Base-by-base conservation (phyloP, 64 coral and sea anemone genomes). In the Exaiptasia diaphana region DNA sequence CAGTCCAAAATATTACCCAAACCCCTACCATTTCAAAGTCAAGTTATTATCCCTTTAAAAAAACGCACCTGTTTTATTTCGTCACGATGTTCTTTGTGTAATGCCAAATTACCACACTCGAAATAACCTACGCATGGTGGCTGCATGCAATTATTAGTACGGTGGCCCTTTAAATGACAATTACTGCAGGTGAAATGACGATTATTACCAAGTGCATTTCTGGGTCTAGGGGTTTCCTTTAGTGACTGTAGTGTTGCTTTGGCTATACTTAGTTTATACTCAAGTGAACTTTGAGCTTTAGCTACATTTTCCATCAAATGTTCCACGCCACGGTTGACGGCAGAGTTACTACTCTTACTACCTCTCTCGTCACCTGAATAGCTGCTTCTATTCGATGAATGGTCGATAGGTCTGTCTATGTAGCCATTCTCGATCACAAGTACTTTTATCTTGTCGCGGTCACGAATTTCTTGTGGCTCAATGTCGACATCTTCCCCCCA, bases 51-150 rank as follows among this genome's bases (percentile, higher is more conserved):
- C n/a, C n/a, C n/a, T n/a, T n/a, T n/a, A n/a, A n/a, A n/a, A n/a
- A n/a, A n/a, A n/a, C n/a, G n/a, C n/a, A 75, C 70, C 82, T 75
- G 69, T 75, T 60, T 74, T 59, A 85, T 38, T 41, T 75, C 22
- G 15, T 85, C 54, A 22, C 53, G 38, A 37, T 85, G 82, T 40
- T 85, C 69, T 46, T 75, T 85, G 53, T 85, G 82, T 49, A 44
- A 57, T 39, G 56, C 35, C 27, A 44, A 54, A 22, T 61, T 33
- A 39, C 82, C 69, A 43, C 69, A 85, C 11, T 85, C 69, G 43
- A 75, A 75, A 73, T 42, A 85, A 22, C 69, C 82, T 39, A 59
- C 24, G 35, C 82, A 85, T 12, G 18, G 27, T 34, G 79, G 79
- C 63, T 82, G 61, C 50, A 50, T 55, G 61, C 79, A 82, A 29